Evolutionary conservation across 2,113 vertebrate species (phyloP).

Genomic region (Chauna torquata): DNA sequence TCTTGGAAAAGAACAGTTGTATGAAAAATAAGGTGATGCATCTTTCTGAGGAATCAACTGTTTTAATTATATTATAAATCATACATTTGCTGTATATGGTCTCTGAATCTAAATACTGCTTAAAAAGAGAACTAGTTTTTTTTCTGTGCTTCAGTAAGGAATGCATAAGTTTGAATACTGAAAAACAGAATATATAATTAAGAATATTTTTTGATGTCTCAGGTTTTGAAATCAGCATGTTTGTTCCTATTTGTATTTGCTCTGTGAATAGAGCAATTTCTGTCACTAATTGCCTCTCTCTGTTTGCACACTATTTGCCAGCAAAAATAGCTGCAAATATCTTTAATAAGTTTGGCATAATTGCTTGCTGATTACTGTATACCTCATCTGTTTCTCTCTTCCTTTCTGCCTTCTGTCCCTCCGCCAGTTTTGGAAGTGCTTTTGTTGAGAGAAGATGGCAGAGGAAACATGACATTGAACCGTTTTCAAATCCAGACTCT

Average conservation of each 20-base stretch:
- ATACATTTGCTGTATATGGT: not conserved
- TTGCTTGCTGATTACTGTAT: not conserved
- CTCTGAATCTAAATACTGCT: not conserved
- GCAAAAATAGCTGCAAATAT: not conserved
- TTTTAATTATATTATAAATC: not conserved
- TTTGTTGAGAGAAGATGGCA: not conserved
- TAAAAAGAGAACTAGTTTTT: not conserved
- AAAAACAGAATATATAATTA: not conserved
- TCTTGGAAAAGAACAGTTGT: not conserved
- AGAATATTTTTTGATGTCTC: not conserved
- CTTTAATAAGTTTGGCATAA: not conserved
- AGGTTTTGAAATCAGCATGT: not conserved
- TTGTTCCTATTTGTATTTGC: not conserved
- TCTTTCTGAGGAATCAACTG: not conserved
- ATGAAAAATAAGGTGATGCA: not conserved
- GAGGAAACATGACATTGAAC: not conserved
- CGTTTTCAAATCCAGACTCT: not conserved
- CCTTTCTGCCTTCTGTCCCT: not conserved
- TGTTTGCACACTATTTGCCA: not conserved
- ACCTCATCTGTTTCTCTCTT: not conserved
- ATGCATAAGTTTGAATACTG: rapidly evolving
- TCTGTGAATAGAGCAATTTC: not conserved
- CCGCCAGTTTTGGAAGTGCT: not conserved
- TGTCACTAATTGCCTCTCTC: not conserved
- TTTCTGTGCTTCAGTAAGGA: not conserved